These are phyloP conservation scores for Drosophila recens DNA, from an alignment of 2,888 invertebrate genomes.

Conservation along the genomic window DNA sequence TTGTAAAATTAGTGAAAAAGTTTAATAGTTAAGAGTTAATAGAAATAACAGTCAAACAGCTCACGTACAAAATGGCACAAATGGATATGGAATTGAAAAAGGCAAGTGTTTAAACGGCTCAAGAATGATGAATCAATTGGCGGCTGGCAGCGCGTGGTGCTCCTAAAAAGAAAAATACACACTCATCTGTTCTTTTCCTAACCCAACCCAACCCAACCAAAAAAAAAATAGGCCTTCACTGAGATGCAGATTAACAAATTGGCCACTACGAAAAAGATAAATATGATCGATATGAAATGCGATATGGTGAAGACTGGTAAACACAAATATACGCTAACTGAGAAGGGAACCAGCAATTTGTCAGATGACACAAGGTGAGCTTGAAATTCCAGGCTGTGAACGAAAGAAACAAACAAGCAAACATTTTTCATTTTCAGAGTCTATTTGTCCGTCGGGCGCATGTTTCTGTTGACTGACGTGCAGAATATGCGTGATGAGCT, in stretches of 20 bases:
- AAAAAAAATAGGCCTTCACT: conserved; percentile 88
- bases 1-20: conserved; percentile 34
- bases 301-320: conserved; percentile 90
- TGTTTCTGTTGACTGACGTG: conserved; percentile 90
- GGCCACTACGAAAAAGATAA: conserved; percentile 91
- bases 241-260: conserved; percentile 92
- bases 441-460: conserved; percentile 89
- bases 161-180: conserved; percentile 12
- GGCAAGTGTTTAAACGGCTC: conserved; percentile 58
- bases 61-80: conserved; percentile 78
- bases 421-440: conserved; percentile 75
- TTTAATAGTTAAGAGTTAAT: background rate
- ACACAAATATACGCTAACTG: conserved; percentile 90
- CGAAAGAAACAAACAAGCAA: background rate
- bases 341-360: conserved; percentile 85
- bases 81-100: conserved; percentile 85
- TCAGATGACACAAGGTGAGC: conserved; percentile 83
- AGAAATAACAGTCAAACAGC: conserved; percentile 4
- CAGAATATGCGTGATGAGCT: conserved; percentile 88
- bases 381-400: background rate
- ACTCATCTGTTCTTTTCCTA: conserved; percentile 26
- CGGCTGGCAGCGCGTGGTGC: conserved; percentile 51
- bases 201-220: conserved; percentile 14
- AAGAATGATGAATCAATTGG: background rate
- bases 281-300: conserved; percentile 90